phyloP scores from a whole-genome alignment of 2,113 vertebrate species.

The Eolophus roseicapilla region DNA sequence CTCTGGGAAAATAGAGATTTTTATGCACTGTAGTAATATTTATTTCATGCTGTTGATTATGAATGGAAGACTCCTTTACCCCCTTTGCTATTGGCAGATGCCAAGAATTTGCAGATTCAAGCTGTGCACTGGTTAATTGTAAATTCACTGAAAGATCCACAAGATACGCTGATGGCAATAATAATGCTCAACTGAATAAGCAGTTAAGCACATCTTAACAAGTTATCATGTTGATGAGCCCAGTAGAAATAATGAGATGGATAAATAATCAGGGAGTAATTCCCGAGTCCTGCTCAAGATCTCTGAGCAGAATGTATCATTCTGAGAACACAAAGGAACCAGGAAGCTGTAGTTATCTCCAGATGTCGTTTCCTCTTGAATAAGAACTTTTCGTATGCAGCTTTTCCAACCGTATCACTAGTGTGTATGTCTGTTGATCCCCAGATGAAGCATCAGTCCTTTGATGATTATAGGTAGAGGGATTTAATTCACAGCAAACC shows the following conservation, averaged over 20 bases:
- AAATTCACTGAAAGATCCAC: neutral
- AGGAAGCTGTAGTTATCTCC: neutral
- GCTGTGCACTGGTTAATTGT: neutral
- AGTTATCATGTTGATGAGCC: neutral
- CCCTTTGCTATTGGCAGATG: neutral
- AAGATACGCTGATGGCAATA: conserved; percentile 17
- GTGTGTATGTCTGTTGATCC: neutral
- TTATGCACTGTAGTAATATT: neutral
- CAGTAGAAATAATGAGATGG: neutral
- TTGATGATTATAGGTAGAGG: neutral
- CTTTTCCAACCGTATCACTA: neutral
- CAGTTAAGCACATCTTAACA: conserved; percentile 3
- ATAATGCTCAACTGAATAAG: neutral
- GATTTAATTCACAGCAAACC: neutral
- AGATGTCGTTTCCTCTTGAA: neutral
- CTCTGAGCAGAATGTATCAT: neutral
- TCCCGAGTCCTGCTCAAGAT: neutral
- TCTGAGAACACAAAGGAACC: neutral
- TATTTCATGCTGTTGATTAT: neutral
- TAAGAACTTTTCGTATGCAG: neutral
- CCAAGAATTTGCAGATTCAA: conserved; percentile 4
- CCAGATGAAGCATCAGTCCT: neutral
- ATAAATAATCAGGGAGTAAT: neutral
- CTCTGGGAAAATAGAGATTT: neutral
- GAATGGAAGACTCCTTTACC: neutral